These are phyloP conservation scores for Chrysemys picta DNA, from an alignment of 2,113 vertebrate species.

Conservation along the genomic window DNA sequence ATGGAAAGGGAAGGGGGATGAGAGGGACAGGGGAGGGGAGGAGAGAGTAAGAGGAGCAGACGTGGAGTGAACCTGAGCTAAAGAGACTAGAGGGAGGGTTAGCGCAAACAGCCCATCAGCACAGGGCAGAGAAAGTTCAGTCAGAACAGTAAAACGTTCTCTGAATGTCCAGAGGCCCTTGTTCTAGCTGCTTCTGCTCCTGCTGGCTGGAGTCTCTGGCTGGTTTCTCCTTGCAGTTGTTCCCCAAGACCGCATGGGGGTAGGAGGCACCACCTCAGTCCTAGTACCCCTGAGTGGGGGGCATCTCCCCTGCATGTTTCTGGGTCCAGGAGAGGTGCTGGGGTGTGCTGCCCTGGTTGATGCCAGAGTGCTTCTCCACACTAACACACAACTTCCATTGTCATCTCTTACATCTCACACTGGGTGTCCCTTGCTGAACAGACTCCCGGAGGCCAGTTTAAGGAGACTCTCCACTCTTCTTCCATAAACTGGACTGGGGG, in stretches of 20 bases:
- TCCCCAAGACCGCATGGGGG: neutral
- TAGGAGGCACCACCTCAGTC: neutral
- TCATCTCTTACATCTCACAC: neutral
- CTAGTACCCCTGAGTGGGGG: accelerated
- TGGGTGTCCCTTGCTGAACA: too few species aligned
- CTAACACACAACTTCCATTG: neutral
- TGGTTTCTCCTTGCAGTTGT: neutral
- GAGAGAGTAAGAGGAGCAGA: neutral
- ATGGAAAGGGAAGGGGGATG: neutral
- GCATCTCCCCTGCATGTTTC: neutral
- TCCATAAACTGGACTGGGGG: neutral
- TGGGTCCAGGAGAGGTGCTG: neutral
- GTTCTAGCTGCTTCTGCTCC: neutral
- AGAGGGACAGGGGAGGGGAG: too few species aligned
- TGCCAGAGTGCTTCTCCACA: neutral
- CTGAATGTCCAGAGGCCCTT: neutral
- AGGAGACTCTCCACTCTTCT: neutral
- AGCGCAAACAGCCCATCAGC: neutral
- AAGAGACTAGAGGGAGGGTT: neutral
- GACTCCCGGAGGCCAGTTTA: neutral
- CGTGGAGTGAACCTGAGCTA: neutral
- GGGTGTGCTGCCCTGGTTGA: neutral
- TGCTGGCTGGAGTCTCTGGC: neutral
- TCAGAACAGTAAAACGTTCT: neutral
- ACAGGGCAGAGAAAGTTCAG: neutral